These are phyloP conservation scores for Drosophila suzukii DNA, from an alignment of 1,140 invertebrate genomes.

Conservation along the genomic window DNA sequence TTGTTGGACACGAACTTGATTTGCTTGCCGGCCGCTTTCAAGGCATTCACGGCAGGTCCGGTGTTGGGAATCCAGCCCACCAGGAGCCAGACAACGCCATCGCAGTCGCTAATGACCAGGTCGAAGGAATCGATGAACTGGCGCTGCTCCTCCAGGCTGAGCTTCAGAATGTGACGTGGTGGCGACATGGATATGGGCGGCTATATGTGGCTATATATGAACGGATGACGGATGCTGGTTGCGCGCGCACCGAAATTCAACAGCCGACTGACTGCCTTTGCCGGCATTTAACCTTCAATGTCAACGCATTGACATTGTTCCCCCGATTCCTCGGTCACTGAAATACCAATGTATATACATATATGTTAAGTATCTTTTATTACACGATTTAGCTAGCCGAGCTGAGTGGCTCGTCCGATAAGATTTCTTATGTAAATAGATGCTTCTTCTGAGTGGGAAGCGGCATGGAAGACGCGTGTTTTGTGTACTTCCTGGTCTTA, in stretches of 20 bases:
- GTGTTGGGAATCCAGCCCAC: slow-evolving; percentile 85
- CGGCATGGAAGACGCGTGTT: slow-evolving; percentile 10
- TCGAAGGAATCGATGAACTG: slow-evolving; percentile 73
- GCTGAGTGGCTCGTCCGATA: slow-evolving; percentile 39
- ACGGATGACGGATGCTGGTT: slow-evolving; percentile 55
- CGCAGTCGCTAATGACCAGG: slow-evolving; percentile 67
- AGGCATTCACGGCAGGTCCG: slow-evolving; percentile 85
- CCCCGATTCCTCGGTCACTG: slow-evolving; percentile 19
- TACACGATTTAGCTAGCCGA: slow-evolving; percentile 33
- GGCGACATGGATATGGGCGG: slow-evolving; percentile 49
- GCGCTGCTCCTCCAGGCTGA: slow-evolving; percentile 60
- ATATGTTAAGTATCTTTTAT: slow-evolving; percentile 30
- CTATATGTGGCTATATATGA: background rate
- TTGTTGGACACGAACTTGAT: slow-evolving; percentile 91
- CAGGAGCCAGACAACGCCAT: slow-evolving; percentile 72
- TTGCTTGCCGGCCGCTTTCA: slow-evolving; percentile 88
- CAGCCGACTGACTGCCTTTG: slow-evolving; percentile 43
- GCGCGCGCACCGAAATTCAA: slow-evolving; percentile 68
- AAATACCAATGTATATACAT: background rate
- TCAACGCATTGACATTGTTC: slow-evolving; percentile 63
- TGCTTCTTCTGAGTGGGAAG: slow-evolving; percentile 4
- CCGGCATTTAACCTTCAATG: slow-evolving; percentile 63
- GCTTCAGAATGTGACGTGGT: slow-evolving; percentile 69
- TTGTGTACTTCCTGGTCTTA: slow-evolving; percentile 9
- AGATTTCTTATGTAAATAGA: slow-evolving; percentile 60